Conservation (phyloP, 2,797 vertebrate species). For the Fundulus diaphanus region DNA sequence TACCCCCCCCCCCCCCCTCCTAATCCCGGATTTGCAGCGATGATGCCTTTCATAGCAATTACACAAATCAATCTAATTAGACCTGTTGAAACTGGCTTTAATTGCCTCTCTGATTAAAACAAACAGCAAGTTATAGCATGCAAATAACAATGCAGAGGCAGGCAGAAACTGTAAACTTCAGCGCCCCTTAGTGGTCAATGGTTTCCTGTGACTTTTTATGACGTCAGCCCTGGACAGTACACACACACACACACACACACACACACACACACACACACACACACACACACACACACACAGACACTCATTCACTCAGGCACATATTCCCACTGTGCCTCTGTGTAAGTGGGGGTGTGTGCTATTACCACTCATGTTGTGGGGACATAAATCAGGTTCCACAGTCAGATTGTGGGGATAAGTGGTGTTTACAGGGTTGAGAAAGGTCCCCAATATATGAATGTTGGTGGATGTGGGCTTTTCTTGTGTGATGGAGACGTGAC, state of each 20-base stretch:
- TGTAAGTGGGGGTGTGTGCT: constrained; percentile 1
- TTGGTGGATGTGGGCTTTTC: constrained; percentile 1
- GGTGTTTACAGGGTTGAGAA: constrained; percentile 3
- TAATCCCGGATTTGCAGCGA: constrained; percentile 71
- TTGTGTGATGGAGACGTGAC: constrained; percentile 1
- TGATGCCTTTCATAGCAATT: constrained; percentile 76
- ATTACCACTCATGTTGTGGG: constrained; percentile 10
- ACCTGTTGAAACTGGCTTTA: constrained; percentile 78
- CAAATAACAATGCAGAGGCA: constrained; percentile 61
- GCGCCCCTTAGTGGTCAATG: constrained; percentile 63
- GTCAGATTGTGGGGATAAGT: not conserved
- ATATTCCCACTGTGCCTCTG: not conserved
- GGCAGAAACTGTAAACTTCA: constrained; percentile 53
- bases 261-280: no score
- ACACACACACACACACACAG: no score
- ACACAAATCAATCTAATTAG: constrained; percentile 81
- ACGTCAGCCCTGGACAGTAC: constrained; percentile 61
- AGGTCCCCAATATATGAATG: constrained; percentile 2
- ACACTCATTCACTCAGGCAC: not conserved
- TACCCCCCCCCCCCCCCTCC: no score
- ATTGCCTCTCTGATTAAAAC: constrained; percentile 77
- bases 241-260: no score
- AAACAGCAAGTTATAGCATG: constrained; percentile 76
- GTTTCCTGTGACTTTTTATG: constrained; percentile 41
- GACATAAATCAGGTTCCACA: constrained; percentile 4